Conservation (phyloP, 2,113 vertebrate species). For the Phocoena sinus region DNA sequence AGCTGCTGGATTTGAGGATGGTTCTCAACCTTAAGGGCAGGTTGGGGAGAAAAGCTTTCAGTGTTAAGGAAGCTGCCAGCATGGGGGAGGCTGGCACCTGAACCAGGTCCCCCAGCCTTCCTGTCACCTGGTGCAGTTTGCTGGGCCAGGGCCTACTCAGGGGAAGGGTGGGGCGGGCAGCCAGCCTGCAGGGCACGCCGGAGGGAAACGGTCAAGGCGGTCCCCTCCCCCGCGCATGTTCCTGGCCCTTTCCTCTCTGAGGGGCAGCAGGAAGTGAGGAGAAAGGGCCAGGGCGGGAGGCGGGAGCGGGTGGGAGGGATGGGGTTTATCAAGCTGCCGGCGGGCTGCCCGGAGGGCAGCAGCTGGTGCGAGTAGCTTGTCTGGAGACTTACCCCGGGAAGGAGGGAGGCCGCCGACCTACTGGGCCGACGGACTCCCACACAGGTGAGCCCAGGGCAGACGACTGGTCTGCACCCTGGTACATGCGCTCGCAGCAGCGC, state of each 20-base stretch:
- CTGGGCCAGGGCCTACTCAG: not conserved
- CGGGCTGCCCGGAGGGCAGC: constrained; percentile 39
- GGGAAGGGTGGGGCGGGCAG: not conserved
- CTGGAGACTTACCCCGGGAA: constrained; percentile 15
- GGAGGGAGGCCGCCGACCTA: not conserved
- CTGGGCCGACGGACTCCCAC: constrained; percentile 1
- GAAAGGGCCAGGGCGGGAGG: constrained; percentile 64
- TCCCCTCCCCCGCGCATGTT: constrained; percentile 14
- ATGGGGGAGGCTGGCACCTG: not conserved
- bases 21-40: not conserved
- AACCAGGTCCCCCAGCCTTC: not conserved
- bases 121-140: constrained; percentile 26
- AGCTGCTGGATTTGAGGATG: not conserved
- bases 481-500: not conserved
- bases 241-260: constrained; percentile 58
- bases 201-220: constrained; percentile 44
- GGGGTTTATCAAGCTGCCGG: constrained; percentile 55
- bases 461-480: not conserved
- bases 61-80: not conserved
- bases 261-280: constrained; percentile 75
- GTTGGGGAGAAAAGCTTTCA: not conserved
- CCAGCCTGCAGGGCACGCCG: not conserved
- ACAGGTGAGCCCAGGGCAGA: constrained; percentile 57
- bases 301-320: constrained; percentile 60
- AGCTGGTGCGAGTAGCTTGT: constrained; percentile 25